phyloP scores from a whole-genome alignment of 2,888 invertebrate species.

The Epirrita christyi region DNA sequence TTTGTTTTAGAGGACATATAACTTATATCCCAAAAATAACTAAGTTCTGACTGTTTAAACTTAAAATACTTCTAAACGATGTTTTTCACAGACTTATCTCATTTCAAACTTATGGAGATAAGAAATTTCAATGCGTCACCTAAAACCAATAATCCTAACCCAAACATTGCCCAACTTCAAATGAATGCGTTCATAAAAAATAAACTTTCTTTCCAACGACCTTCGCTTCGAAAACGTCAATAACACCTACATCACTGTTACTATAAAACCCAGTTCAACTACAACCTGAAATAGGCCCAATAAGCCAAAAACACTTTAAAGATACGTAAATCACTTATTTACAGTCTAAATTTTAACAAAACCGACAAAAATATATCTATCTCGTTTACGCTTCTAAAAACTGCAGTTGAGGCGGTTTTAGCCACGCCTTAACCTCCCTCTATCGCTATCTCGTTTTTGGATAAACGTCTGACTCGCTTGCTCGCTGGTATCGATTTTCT shows the following conservation, averaged over 20 bases:
- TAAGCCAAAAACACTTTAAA: conserved; percentile 44
- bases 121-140: background rate
- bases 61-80: no score
- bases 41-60: no score
- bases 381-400: conserved; percentile 48
- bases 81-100: no score
- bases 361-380: conserved; percentile 42
- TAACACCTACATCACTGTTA: conserved; percentile 31
- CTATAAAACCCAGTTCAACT: conserved; percentile 35
- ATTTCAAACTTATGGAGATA: no score
- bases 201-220: conserved; percentile 17
- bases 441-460: conserved; percentile 45
- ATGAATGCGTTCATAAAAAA: conserved; percentile 20
- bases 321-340: conserved; percentile 52
- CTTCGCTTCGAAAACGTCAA: conserved; percentile 21
- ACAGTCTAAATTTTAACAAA: conserved; percentile 47
- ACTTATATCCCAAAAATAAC: no score
- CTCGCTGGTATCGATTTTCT: conserved; percentile 68
- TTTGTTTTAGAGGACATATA: no score
- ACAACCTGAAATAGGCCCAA: conserved; percentile 43
- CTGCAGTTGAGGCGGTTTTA: conserved; percentile 55
- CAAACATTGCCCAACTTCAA: conserved; percentile 12
- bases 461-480: conserved; percentile 48
- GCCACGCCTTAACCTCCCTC: conserved; percentile 71
- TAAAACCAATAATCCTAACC: conserved; percentile 6